Evolutionary conservation across 1,140 invertebrate genomes (phyloP), one percentile per base, ranked within the genome.

Genomic region (Caenorhabditis brenneri): DNA sequence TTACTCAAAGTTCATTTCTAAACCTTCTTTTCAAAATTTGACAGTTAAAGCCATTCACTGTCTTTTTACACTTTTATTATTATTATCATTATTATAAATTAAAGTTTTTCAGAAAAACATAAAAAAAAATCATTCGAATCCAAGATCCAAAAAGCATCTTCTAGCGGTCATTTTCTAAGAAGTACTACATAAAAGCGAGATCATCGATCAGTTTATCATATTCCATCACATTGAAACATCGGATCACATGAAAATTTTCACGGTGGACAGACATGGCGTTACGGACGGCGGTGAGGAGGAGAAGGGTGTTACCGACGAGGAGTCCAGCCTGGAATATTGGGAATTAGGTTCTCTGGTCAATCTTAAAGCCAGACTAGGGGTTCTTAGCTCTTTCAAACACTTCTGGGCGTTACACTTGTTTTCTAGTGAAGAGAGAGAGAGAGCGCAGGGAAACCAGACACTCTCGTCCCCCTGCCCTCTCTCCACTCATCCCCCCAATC

Each of bases 161-260:
- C 58, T 65, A 65, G 58, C 58, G 58, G 19, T 29, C 5, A 15
- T n/a, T 51, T 19, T 51, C n/a, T 5, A 51, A 36, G 7, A 36
- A 19, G 10, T 24, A 19, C 10, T 74, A 74, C 9, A n/a, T 46
- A n/a, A 74, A 74, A 31, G 65, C 65, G 65, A 74, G 65, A 74
- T 74, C 65, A 74, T 74, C 65, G n/a, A 74, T 74, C 19, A 74
- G 42, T 74, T 74, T 74, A 74, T 74, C 65, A 31, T 74, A 74
- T 74, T 74, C 65, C 65, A 74, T 74, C 22, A 74, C 65, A 31
- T 74, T 74, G 22, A 74, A 74, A n/a, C 42, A 33, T 10, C 65
- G 65, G 16, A 74, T 74, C 65, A 74, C 65, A 31, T 74, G 65
- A 31, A 74, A 74, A 12, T 74, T 74, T 24, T 74, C 65, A 12